Base-by-base conservation (phyloP, 2,113 vertebrate genomes). In the Mionectes macconnelli region DNA sequence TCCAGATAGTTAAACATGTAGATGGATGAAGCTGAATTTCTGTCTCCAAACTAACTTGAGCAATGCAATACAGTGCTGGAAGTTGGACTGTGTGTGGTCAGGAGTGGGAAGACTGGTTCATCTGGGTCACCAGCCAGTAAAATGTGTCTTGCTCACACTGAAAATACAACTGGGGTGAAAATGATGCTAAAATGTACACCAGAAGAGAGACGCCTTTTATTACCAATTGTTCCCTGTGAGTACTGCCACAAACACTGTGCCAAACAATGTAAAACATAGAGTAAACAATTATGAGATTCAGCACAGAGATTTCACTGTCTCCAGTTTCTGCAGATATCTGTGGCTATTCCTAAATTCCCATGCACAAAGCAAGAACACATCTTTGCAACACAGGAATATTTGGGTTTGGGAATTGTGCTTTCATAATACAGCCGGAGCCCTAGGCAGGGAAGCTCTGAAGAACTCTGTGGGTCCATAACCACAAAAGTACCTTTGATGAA, bases 351-450 rank as follows among this genome's bases (percentile, higher is more conserved):
- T 78, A 78, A 91, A 92, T 94, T 94, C 59, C 82, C 87, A 81
- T 64, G 90, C 53, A 50, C 84, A 89, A 94, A 90, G 47, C 35
- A 42, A 93, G 96, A 72, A 85, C 62, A 91, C 10, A 89, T 75
- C 87, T 63, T 86, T 84, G 83, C 80, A 95, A 97, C 94, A 98
- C 74, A 97, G 94, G 83, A 96, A 69, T 96, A 96, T 94, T 87
- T 97, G 94, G 89, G 70, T 96, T 78, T 23, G 81, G 87, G 56
- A 96, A 95, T 63, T 78, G 89, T 93, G 85, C 56, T 96, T 96
- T 94, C 93, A 96, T 37, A 88, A 91, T 45, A 72, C 73, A 73
- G 80, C 55, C 62, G 63, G 44, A 94, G 17, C 55, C n/a, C 39
- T 83, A 66, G 60, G 75, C 92, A 96, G 62, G 79, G 66, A 59